Conservation (phyloP, 2,888 invertebrate species). For the Drosophila maculinotata region DNA sequence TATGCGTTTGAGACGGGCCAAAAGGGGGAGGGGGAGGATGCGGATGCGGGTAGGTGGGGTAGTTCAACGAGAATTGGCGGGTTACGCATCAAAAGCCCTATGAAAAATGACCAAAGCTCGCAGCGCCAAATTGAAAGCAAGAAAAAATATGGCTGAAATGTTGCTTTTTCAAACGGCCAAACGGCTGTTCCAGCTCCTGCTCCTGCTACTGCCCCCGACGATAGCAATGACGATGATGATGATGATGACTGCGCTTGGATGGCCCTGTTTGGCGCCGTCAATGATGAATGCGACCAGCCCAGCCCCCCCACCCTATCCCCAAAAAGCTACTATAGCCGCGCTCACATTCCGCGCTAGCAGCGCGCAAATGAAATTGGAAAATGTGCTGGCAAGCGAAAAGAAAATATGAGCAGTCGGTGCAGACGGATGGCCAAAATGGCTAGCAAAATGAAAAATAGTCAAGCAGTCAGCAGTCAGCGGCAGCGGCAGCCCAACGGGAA, state of each 20-base stretch:
- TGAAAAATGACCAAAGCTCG: slow-evolving; percentile 79
- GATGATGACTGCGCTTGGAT: slow-evolving; percentile 53
- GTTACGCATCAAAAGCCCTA: slow-evolving; percentile 78
- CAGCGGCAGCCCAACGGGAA: slow-evolving; percentile 44
- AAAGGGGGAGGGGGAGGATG: neutral
- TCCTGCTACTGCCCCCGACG: slow-evolving; percentile 21
- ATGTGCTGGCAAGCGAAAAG: slow-evolving; percentile 77
- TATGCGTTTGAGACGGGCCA: slow-evolving; percentile 57
- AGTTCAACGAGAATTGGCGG: slow-evolving; percentile 48
- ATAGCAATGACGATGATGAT: slow-evolving; percentile 29
- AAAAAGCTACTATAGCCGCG: slow-evolving; percentile 52
- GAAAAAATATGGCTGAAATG: slow-evolving; percentile 80
- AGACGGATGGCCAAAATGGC: slow-evolving; percentile 52
- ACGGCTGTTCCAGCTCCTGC: slow-evolving; percentile 8
- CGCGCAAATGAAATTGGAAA: slow-evolving; percentile 80
- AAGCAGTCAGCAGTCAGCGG: slow-evolving; percentile 62
- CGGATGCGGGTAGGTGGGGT: neutral
- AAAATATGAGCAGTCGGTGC: slow-evolving; percentile 65
- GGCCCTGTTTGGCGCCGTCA: slow-evolving; percentile 42
- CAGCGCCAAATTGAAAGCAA: slow-evolving; percentile 76
- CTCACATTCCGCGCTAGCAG: slow-evolving; percentile 72
- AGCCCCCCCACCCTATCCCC: slow-evolving; percentile 27
- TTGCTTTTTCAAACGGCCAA: slow-evolving; percentile 76
- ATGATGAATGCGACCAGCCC: slow-evolving; percentile 73
- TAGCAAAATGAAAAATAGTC: slow-evolving; percentile 77